phyloP scores from a whole-genome alignment of 1,140 invertebrate species.

The Acromyrmex echinatior region DNA sequence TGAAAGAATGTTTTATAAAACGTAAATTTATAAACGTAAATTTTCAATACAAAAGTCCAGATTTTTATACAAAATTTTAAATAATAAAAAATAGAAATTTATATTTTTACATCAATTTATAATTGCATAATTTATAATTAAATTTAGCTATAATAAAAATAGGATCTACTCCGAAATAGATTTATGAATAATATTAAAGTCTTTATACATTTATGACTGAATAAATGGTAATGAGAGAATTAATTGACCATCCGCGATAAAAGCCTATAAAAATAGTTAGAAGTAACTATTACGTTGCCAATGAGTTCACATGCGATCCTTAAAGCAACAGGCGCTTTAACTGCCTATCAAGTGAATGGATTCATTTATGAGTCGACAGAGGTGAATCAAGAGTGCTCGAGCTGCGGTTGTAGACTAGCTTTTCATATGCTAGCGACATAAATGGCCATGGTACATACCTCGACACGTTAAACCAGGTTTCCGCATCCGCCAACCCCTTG shows the following conservation, averaged over 20 bases:
- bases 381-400: conserved; percentile 75
- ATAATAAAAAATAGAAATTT: conserved; percentile 9
- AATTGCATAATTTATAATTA: background rate
- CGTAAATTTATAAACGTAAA: background rate
- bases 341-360: conserved; percentile 74
- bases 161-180: background rate
- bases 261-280: conserved; percentile 26
- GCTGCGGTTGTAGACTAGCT: conserved; percentile 69
- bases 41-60: background rate
- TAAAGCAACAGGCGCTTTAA: conserved; percentile 78
- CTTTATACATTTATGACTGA: background rate
- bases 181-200: background rate
- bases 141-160: background rate
- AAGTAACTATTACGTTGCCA: conserved; percentile 17
- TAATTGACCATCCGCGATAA: background rate
- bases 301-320: conserved; percentile 65
- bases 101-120: conserved; percentile 13
- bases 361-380: conserved; percentile 76
- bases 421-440: conserved; percentile 69
- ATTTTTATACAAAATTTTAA: background rate
- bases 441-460: conserved; percentile 63
- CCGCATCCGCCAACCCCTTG: conserved; percentile 48
- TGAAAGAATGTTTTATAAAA: too few relatives aligned
- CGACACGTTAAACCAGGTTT: conserved; percentile 60
- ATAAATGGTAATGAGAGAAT: background rate